Evolutionary conservation across 2,888 invertebrate species (phyloP), one percentile per base, ranked within the genome.

Genomic region (Muscina levida): DNA sequence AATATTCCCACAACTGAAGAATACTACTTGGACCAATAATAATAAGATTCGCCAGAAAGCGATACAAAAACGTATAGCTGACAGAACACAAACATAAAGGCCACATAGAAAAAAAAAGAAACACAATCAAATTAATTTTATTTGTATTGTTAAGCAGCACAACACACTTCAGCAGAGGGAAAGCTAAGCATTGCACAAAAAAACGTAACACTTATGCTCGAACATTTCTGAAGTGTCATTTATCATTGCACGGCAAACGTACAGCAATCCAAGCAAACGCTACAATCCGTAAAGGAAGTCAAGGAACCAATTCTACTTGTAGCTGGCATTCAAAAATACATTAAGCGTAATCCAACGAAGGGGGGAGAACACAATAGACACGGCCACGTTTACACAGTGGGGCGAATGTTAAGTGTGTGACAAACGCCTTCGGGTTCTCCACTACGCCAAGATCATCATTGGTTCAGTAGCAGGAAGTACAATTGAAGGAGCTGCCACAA

Each of bases 241-340:
- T 76, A 76, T 76, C 72, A 79, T 70, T 66, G 42, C 62, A 31
- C 62, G 51, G 48, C 72, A 67, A 74, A 62, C 13, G 24, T 19
- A 56, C n/a, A n/a, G n/a, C 31, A 31, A 31, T 3, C 31, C 22
- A 1, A 59, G 57, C 48, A 68, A 67, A 11, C 19, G 31, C 39
- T 39, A 73, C 39, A 26, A 48, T 62, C 13, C 46, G 13, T 1
- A 59, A 1, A 62, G 46, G 42, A 68, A 22, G 19, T 44, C 53
- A 39, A 39, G 13, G 10, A 48, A 46, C 13, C 48, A 26, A 72
- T 51, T 77, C 37, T 24, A 51, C 48, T 19, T 6, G 48, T 42
- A 24, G 37, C 78, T 57, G 83, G 85, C 84, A 84, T 86, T 87
- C 84, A 86, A 85, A 85, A 85, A 87, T 79, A 85, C 84, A 87